These are phyloP conservation scores for Melinaea marsaeus DNA, from an alignment of 2,888 invertebrate species.

Conservation along the genomic window DNA sequence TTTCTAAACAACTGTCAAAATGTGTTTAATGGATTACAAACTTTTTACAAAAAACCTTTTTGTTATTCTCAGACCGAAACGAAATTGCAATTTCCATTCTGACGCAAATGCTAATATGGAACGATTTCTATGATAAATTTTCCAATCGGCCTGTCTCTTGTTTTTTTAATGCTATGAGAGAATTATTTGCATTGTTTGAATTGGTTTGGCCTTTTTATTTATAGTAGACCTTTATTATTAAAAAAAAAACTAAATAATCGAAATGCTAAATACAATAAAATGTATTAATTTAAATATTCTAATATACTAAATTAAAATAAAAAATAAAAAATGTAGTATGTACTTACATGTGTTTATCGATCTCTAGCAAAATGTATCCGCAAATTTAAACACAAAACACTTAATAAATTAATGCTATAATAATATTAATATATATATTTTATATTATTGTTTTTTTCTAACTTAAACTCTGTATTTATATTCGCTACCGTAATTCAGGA, in stretches of 20 bases:
- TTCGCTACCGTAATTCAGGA: slow-evolving; percentile 26
- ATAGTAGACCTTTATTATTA: no score
- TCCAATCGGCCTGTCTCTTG: slow-evolving; percentile 13
- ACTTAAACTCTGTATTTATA: slow-evolving; percentile 15
- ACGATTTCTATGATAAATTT: slow-evolving; percentile 22
- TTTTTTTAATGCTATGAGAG: not conserved
- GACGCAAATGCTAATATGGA: slow-evolving; percentile 22
- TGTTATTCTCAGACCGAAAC: slow-evolving; percentile 1
- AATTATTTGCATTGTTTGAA: not conserved
- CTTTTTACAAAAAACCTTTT: slow-evolving; percentile 5
- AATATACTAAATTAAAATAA: not conserved
- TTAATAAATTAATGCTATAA: not conserved
- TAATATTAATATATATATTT: slow-evolving; percentile 12
- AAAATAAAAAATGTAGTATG: not conserved
- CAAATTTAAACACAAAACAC: slow-evolving; percentile 21
- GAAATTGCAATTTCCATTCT: slow-evolving; percentile 13
- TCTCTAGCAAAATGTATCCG: slow-evolving; percentile 22
- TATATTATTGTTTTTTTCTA: slow-evolving; percentile 2
- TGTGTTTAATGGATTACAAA: slow-evolving; percentile 6
- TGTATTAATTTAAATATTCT: not conserved
- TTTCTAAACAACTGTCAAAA: not conserved
- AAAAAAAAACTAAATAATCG: no score
- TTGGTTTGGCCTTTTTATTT: not conserved
- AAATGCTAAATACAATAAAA: not conserved
- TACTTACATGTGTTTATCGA: slow-evolving; percentile 24